These are phyloP conservation scores for Branchellion lobata DNA, from an alignment of 2,888 invertebrate genomes.

Conservation along the genomic window DNA sequence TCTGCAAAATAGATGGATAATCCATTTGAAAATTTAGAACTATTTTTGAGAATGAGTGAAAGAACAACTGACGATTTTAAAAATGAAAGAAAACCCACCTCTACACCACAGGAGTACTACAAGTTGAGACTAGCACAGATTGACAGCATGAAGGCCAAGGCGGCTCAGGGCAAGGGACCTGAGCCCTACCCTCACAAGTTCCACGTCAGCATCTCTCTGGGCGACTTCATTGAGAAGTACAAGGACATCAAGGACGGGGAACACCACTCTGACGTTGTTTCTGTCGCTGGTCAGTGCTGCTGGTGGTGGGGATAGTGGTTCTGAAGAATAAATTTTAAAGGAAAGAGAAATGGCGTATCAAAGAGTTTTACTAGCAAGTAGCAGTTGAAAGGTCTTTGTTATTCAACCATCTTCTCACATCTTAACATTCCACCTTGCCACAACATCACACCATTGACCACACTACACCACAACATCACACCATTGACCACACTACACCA, in stretches of 20 bases:
- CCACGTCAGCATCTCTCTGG: slow-evolving; percentile 82
- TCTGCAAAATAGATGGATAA: background rate
- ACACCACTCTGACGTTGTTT: slow-evolving; percentile 44
- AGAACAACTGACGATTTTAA: no score
- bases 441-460: no score
- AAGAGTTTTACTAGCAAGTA: background rate
- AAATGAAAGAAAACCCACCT: background rate
- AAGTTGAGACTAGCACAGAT: slow-evolving; percentile 80
- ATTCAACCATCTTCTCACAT: no score
- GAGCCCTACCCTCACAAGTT: slow-evolving; percentile 98
- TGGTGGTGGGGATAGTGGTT: no score
- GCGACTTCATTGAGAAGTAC: slow-evolving; percentile 84
- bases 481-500: no score
- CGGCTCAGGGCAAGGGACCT: slow-evolving; percentile 69
- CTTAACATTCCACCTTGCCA: no score
- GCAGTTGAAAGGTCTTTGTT: no score
- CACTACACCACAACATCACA: no score
- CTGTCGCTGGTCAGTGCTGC: slow-evolving; percentile 44
- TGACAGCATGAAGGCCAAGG: slow-evolving; percentile 74
- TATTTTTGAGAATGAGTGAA: no score
- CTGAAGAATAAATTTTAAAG: no score
- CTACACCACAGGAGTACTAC: slow-evolving; percentile 71
- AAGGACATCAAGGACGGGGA: slow-evolving; percentile 65
- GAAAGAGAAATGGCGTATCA: background rate
- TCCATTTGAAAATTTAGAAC: background rate